Conservation (phyloP, 2,113 vertebrate genomes). For the Ceuthmochares aereus region DNA sequence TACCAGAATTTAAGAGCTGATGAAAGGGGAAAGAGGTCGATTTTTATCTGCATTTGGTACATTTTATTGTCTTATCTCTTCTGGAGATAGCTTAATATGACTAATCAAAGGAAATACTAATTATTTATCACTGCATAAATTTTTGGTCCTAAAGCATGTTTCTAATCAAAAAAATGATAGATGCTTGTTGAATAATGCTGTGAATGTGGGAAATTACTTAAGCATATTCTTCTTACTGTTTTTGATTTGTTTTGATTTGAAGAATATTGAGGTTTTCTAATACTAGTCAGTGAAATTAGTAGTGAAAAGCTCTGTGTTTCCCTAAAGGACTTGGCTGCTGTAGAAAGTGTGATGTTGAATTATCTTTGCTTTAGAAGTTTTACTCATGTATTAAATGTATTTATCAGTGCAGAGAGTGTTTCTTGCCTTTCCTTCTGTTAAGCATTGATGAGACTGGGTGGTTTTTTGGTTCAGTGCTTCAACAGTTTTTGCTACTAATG, state of each 20-base stretch:
- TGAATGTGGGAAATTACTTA: neutral
- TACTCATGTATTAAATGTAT: neutral
- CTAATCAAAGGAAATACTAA: neutral
- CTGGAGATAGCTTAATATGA: neutral
- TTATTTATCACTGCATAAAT: neutral
- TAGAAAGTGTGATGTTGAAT: neutral
- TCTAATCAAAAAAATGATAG: neutral
- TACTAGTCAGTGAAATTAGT: neutral
- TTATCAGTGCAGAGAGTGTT: neutral
- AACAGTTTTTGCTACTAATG: neutral
- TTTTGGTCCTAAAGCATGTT: neutral
- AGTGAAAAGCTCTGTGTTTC: rapidly evolving
- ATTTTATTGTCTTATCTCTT: neutral
- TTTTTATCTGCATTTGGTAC: neutral
- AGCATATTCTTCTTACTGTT: neutral
- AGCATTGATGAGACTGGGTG: neutral
- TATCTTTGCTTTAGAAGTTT: neutral
- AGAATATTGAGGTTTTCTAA: neutral
- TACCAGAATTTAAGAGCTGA: neutral
- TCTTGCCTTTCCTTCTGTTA: neutral
- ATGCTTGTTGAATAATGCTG: neutral
- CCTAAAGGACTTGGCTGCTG: neutral
- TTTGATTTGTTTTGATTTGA: neutral
- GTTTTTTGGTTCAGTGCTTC: neutral
- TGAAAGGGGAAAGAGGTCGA: neutral